A percentile compares a stretch with the other conserved stretches of the same genome.
Conservation (phyloP, 2,888 invertebrate genomes). For the Coenonympha glycerion region DNA sequence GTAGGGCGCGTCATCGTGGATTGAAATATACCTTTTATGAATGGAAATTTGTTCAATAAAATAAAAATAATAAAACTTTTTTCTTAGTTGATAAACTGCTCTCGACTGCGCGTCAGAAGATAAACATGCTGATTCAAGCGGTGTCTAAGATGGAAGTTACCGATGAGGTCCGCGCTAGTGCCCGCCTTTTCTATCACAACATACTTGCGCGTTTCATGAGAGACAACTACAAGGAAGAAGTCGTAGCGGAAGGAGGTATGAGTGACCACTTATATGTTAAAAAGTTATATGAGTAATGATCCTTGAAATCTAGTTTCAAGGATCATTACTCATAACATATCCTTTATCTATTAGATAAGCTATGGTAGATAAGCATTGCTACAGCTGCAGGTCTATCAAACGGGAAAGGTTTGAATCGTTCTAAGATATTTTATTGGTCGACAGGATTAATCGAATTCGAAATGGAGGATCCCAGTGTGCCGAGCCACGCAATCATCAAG, state of each 20-base stretch:
- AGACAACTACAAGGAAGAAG: conserved; percentile 62
- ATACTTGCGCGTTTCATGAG: conserved; percentile 58
- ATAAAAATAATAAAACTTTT: no score
- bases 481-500: conserved; percentile 70
- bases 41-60: no score
- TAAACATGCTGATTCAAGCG: conserved; percentile 53
- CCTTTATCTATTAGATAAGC: no score
- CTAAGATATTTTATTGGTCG: neutral
- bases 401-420: no score
- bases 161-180: conserved; percentile 41
- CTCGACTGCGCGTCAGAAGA: conserved; percentile 49
- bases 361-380: no score
- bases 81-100: conserved; percentile 67
- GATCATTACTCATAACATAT: no score
- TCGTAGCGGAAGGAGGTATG: conserved; percentile 58
- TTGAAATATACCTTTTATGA: no score
- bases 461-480: conserved; percentile 70
- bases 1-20: no score
- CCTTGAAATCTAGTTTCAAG: no score
- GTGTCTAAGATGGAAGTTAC: conserved; percentile 61
- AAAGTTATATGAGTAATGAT: no score
- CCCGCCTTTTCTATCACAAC: conserved; percentile 61
- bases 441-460: conserved; percentile 70
- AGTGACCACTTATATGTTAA: conserved; percentile 7
- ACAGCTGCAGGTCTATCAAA: no score